Conservation (phyloP, 2,888 invertebrate species). For the Spisula solida region DNA sequence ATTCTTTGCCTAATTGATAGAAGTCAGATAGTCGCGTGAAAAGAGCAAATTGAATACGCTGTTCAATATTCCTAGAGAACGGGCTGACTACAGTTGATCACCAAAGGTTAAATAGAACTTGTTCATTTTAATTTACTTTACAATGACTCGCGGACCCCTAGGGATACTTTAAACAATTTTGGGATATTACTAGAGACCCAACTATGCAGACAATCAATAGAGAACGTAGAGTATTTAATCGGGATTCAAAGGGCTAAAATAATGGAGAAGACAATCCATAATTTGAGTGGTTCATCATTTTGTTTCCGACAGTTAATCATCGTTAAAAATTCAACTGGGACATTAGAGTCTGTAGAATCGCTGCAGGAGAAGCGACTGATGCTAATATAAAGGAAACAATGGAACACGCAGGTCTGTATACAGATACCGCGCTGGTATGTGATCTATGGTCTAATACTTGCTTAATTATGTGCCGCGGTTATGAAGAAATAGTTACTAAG, state of each 20-base stretch:
- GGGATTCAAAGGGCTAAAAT: conserved; percentile 34
- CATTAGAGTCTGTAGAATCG: neutral
- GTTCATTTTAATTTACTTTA: conserved; percentile 69
- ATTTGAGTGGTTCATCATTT: conserved; percentile 36
- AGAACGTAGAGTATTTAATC: conserved; percentile 32
- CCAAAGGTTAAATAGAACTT: conserved; percentile 65
- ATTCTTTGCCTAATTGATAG: conserved; percentile 50
- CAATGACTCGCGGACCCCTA: conserved; percentile 52
- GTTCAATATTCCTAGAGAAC: conserved; percentile 53
- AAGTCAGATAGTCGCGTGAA: conserved; percentile 63
- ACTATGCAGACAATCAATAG: conserved; percentile 44
- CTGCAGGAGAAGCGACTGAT: neutral
- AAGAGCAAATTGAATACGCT: conserved; percentile 59
- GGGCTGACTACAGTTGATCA: conserved; percentile 44
- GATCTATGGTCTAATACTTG: neutral
- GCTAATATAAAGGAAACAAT: neutral
- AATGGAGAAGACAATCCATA: conserved; percentile 32
- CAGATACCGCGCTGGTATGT: neutral
- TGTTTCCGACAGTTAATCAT: conserved; percentile 40
- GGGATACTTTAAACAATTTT: conserved; percentile 65
- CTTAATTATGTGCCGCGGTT: neutral
- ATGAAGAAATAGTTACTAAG: neutral
- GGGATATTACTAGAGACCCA: conserved; percentile 48
- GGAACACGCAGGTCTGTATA: neutral
- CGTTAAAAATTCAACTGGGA: conserved; percentile 33